These are phyloP conservation scores for Tauraco hartlaubi DNA, from an alignment of 2,797 vertebrate genomes.

Conservation along the genomic window DNA sequence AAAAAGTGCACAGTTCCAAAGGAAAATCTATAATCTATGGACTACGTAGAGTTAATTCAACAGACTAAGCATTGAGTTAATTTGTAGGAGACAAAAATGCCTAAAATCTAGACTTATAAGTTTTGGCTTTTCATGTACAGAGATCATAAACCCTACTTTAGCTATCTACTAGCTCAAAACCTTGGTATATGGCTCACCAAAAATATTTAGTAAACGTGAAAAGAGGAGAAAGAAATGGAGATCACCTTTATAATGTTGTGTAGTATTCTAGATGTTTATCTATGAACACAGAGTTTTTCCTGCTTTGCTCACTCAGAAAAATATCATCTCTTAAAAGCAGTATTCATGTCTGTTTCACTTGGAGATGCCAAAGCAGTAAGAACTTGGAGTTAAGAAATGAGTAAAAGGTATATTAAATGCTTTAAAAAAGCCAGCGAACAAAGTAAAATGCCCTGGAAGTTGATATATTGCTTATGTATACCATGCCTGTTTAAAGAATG, in stretches of 20 bases:
- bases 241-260: neutral
- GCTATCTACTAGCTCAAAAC: neutral
- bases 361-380: neutral
- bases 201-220: neutral
- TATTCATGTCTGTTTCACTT: neutral
- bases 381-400: neutral
- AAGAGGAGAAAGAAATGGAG: neutral
- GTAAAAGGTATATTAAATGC: neutral
- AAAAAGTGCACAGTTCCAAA: neutral
- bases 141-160: neutral
- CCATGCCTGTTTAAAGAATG: slow-evolving; percentile 25
- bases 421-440: neutral
- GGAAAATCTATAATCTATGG: neutral
- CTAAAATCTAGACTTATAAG: neutral
- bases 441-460: neutral
- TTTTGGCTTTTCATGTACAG: neutral
- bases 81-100: neutral
- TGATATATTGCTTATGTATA: slow-evolving; percentile 14
- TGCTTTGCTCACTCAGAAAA: neutral
- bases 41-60: neutral
- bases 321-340: neutral
- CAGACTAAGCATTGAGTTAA: neutral
- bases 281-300: neutral
- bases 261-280: neutral
- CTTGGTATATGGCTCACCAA: neutral